phyloP scores from a whole-genome alignment of 2,113 vertebrate genomes.

The Cyphomyrus discorhynchus region DNA sequence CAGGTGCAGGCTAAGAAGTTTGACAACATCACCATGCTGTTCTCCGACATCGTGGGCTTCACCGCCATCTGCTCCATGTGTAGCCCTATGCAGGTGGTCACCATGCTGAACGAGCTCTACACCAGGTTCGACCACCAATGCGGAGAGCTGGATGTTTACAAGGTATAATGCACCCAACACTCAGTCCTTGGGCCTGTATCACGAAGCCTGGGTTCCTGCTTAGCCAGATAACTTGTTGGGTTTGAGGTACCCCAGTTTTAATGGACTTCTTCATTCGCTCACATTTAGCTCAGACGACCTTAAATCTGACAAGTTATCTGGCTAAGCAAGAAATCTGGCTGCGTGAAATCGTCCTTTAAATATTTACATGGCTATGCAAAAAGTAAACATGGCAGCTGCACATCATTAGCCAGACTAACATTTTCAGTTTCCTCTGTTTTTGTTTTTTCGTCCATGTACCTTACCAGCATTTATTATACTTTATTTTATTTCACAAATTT shows the following conservation, averaged over 20 bases:
- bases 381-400: background rate
- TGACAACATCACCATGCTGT: slow-evolving; percentile 86
- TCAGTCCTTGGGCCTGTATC: background rate
- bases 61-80: slow-evolving; percentile 90
- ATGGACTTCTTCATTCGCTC: background rate
- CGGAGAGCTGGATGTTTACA: slow-evolving; percentile 91
- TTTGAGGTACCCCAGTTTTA: background rate
- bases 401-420: background rate
- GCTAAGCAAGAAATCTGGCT: background rate
- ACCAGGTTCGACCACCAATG: slow-evolving; percentile 91
- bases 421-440: background rate
- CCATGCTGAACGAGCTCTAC: slow-evolving; percentile 93
- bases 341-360: too few relatives aligned
- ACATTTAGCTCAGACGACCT: background rate
- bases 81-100: slow-evolving; percentile 95
- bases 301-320: background rate
- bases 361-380: background rate
- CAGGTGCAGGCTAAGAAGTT: slow-evolving; percentile 93
- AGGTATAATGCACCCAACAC: slow-evolving; percentile 61
- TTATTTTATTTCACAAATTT: background rate
- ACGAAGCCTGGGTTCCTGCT: background rate
- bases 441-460: background rate
- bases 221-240: background rate
- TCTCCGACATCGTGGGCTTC: slow-evolving; percentile 97
- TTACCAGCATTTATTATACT: background rate